Base-by-base conservation (phyloP, 2,797 vertebrate genomes). In the Galaxias olidus region DNA sequence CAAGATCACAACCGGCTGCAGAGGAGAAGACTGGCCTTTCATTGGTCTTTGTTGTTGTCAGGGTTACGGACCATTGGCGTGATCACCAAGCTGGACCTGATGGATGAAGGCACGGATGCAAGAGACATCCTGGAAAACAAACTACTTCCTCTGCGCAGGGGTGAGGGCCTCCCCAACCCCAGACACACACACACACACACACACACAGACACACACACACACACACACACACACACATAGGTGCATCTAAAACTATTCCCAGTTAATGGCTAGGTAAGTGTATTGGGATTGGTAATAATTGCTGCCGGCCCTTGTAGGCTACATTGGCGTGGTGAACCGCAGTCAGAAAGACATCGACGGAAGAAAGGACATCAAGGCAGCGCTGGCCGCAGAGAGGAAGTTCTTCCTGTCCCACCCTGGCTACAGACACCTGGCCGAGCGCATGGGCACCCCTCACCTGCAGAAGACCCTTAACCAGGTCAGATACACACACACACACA, bases 261-360 rank as follows among this genome's bases (percentile, higher is more conserved):
- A n/a, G n/a, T n/a, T n/a, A n/a, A n/a, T n/a, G n/a, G n/a, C n/a
- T n/a, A n/a, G n/a, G 40, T 17, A 20, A 53, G 10, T 20, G 12
- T 14, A 42, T 12, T 47, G 0, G 10, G 6, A 12, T 49, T 30
- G 6, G 30, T 30, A 30, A 30, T 2, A 30, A 30, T 6, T 30
- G 30, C 3, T 20, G 30, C 47, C 4, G 18, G 11, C 47, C 51
- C 55, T 19, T 42, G 30, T 14, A 98, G 96, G 96, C 15, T 98
- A 98, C 66, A 95, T 98, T 4, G 96, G 96, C 1, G 96, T 98
- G 66, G 96, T 99, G 75, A 99, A 99, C 87, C 94, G 97, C 73
- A 98, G 97, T 83, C 97, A 99, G 81, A 99, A 99, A 83, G 97
- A 99, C 84, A 99, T 98, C 0, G 97, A 99, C 68, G 97, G 97